Conservation (phyloP, 2,797 vertebrate genomes). For the Apogon talboti region DNA sequence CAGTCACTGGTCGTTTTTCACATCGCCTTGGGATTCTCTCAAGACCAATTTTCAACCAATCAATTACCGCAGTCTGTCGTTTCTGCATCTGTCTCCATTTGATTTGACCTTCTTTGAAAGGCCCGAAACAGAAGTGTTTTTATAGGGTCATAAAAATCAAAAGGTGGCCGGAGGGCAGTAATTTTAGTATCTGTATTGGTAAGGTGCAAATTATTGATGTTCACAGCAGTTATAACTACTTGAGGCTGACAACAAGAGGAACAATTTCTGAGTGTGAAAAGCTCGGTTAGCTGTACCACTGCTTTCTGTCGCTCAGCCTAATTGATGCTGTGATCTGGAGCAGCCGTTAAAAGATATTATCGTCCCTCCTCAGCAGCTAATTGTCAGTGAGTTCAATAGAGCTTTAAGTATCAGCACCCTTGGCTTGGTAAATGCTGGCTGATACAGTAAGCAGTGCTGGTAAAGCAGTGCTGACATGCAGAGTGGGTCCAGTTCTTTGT, state of each 20-base stretch:
- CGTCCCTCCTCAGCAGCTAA: slow-evolving; percentile 14
- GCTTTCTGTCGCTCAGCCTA: slow-evolving; percentile 39
- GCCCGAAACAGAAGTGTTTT: slow-evolving; percentile 24
- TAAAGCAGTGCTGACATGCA: slow-evolving; percentile 61
- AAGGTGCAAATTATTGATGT: slow-evolving; percentile 24
- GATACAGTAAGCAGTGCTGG: slow-evolving; percentile 45
- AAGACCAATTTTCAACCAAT: slow-evolving; percentile 59
- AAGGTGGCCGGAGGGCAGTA: slow-evolving; percentile 16
- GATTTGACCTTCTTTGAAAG: slow-evolving; percentile 46
- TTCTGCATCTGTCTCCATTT: slow-evolving; percentile 42
- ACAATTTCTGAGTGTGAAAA: slow-evolving; percentile 12
- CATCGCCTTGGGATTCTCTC: slow-evolving; percentile 52
- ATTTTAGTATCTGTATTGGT: slow-evolving; percentile 27
- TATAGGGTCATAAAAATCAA: slow-evolving; percentile 33
- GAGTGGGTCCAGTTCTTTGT: slow-evolving; percentile 65
- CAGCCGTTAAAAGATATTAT: slow-evolving; percentile 36
- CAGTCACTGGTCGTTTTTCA: slow-evolving; percentile 51
- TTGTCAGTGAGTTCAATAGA: slow-evolving; percentile 41
- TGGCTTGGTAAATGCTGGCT: slow-evolving; percentile 43
- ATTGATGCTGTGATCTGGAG: slow-evolving; percentile 29
- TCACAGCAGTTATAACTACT: slow-evolving; percentile 9
- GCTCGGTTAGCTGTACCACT: slow-evolving; percentile 16
- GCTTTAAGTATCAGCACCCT: slow-evolving; percentile 32
- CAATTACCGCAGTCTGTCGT: slow-evolving; percentile 45
- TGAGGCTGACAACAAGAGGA: slow-evolving; percentile 5